Conservation (phyloP, 2,888 invertebrate species). For the Spodoptera exigua region DNA sequence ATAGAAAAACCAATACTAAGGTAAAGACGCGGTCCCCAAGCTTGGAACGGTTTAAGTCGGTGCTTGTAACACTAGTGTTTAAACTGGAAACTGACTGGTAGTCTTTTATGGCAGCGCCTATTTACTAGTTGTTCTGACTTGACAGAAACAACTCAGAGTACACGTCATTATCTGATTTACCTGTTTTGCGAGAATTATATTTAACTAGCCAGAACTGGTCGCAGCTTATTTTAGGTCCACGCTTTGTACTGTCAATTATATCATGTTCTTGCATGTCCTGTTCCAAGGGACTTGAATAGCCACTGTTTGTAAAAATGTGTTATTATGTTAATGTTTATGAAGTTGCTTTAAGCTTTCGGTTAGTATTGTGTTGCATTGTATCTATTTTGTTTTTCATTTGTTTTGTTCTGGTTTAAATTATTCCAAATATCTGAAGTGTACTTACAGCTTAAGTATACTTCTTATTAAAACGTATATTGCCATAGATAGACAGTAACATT, state of each 20-base stretch:
- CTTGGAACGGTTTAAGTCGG: slow-evolving; percentile 12
- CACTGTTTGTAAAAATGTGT: slow-evolving; percentile 1
- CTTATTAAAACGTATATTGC: too few species aligned
- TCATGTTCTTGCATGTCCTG: slow-evolving; percentile 26
- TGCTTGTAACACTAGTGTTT: slow-evolving; percentile 18
- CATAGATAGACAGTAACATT: too few species aligned
- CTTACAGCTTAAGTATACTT: too few species aligned
- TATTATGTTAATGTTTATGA: background rate
- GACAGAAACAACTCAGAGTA: slow-evolving; percentile 45
- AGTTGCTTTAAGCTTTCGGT: background rate
- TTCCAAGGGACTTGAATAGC: slow-evolving; percentile 6
- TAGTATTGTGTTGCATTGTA: background rate
- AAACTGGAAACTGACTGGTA: slow-evolving; percentile 44
- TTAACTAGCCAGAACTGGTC: slow-evolving; percentile 39
- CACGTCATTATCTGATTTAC: slow-evolving; percentile 50
- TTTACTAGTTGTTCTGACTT: slow-evolving; percentile 41
- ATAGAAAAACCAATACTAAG: slow-evolving; percentile 16
- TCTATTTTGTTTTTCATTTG: background rate
- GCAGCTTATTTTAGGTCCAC: slow-evolving; percentile 26
- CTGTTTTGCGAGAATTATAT: slow-evolving; percentile 49
- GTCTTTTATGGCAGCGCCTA: slow-evolving; percentile 45
- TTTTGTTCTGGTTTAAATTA: background rate
- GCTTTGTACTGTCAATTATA: slow-evolving; percentile 36
- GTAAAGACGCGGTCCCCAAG: slow-evolving; percentile 27
- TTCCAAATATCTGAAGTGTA: too few species aligned